Conservation (phyloP, 64 coral and sea anemone genomes). For the Montipora efflorescens region DNA sequence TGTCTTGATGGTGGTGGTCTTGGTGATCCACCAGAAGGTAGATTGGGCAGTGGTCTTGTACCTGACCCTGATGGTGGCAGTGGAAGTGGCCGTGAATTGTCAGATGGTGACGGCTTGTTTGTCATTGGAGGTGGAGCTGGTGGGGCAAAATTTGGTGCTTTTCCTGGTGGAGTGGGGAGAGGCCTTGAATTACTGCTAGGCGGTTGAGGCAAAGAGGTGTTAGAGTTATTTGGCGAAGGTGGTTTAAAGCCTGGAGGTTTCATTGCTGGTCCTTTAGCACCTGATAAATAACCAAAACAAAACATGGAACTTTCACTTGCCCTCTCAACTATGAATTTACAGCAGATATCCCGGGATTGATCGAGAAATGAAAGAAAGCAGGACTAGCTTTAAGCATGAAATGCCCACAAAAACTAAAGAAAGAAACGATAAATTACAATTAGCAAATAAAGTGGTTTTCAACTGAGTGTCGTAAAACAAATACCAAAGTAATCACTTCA, state of each 20-base stretch:
- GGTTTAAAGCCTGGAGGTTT: slow-evolving; percentile 91
- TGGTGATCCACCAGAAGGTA: slow-evolving; percentile 13
- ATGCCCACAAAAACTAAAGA: too few species aligned
- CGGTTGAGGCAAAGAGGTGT: slow-evolving; percentile 23
- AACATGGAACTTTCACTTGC: not conserved
- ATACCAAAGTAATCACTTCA: too few species aligned
- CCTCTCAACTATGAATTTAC: too few species aligned
- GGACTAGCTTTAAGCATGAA: too few species aligned
- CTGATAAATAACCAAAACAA: slow-evolving; percentile 27
- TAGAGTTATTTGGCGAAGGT: slow-evolving; percentile 52
- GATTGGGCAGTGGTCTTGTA: slow-evolving; percentile 51
- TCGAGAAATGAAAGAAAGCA: too few species aligned
- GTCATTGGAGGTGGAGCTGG: slow-evolving; percentile 16
- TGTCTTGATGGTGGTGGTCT: slow-evolving; percentile 32
- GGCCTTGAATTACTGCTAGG: slow-evolving; percentile 64
- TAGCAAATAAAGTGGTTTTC: too few species aligned
- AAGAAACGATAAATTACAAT: too few species aligned
- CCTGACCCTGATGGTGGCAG: slow-evolving; percentile 63
- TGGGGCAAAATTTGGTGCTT: slow-evolving; percentile 24
- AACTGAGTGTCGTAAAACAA: too few species aligned
- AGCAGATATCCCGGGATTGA: too few species aligned
- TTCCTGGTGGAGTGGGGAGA: slow-evolving; percentile 52
- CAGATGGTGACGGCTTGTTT: slow-evolving; percentile 55
- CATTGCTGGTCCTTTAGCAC: slow-evolving; percentile 72
- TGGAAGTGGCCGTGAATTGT: slow-evolving; percentile 69